Percentiles rank a stretch among this genome's conserved stretches.
phyloP scores from a whole-genome alignment of 2,888 invertebrate species.

The Lasioglossum zephyrum region DNA sequence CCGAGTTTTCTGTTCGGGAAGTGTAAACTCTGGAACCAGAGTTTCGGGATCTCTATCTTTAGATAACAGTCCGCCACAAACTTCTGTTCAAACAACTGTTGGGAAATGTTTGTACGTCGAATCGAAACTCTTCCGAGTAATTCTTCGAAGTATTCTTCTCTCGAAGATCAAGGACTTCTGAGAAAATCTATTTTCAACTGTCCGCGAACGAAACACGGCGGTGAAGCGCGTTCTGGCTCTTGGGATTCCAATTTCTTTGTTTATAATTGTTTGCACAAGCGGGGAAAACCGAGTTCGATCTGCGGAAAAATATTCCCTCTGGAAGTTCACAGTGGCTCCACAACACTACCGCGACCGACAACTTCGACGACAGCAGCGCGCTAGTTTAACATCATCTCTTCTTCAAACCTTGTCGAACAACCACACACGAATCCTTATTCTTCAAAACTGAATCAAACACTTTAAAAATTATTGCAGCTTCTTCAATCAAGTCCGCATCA shows the following conservation, averaged over 20 bases:
- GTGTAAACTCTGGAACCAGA: background rate
- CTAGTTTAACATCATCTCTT: background rate
- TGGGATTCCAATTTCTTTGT: background rate
- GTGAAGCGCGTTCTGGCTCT: background rate
- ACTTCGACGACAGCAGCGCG: constrained; percentile 1
- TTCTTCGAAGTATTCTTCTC: background rate
- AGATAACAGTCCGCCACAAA: constrained; percentile 2
- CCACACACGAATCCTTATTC: background rate
- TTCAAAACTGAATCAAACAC: background rate
- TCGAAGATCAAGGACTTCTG: too few relatives aligned
- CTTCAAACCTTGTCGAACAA: background rate
- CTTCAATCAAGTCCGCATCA: background rate
- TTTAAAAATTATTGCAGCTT: background rate
- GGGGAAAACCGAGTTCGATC: background rate
- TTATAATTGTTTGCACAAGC: background rate
- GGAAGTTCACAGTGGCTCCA: constrained; percentile 9
- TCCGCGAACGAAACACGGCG: background rate
- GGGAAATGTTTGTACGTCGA: constrained; percentile 1
- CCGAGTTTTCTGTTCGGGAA: background rate
- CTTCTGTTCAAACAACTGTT: constrained; percentile 1
- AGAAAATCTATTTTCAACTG: background rate
- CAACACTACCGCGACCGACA: background rate
- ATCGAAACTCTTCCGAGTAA: constrained; percentile 1
- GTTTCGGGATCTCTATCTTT: background rate
- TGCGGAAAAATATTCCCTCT: background rate